Evolutionary conservation across 2,888 invertebrate genomes (phyloP).

Genomic region (Hecatera dysodea): DNA sequence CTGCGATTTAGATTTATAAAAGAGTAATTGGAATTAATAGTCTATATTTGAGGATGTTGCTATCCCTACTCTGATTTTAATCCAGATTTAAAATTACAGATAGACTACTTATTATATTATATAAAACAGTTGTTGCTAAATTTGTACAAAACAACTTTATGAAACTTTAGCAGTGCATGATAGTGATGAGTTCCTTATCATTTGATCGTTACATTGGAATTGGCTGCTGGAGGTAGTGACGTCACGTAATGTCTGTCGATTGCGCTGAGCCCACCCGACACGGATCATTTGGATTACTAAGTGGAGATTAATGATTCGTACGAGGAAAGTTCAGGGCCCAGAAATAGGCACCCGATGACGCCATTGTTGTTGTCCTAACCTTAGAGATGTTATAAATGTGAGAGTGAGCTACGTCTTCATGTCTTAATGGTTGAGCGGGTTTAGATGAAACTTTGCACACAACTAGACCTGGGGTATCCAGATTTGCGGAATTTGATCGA

Average conservation of each 20-base stretch:
- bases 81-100: background rate
- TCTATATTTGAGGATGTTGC: background rate
- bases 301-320: conserved; percentile 14
- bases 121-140: too few relatives aligned
- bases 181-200: background rate
- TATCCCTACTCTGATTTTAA: background rate
- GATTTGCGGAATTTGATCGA: too few relatives aligned
- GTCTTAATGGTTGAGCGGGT: too few relatives aligned
- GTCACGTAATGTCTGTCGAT: conserved; percentile 5
- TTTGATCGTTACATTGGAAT: conserved; percentile 2
- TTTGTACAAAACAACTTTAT: too few relatives aligned
- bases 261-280: conserved; percentile 17
- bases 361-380: background rate
- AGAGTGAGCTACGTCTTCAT: too few relatives aligned
- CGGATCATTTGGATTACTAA: background rate
- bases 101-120: too few relatives aligned
- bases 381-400: too few relatives aligned
- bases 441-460: too few relatives aligned
- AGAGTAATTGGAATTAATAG: background rate
- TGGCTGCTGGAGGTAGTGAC: background rate
- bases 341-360: background rate
- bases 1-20: background rate
- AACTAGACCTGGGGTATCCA: too few relatives aligned
- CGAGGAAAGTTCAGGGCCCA: conserved; percentile 16
- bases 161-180: background rate